Base-by-base conservation (phyloP, 1,140 invertebrate genomes). In the Andricus grossulariae region DNA sequence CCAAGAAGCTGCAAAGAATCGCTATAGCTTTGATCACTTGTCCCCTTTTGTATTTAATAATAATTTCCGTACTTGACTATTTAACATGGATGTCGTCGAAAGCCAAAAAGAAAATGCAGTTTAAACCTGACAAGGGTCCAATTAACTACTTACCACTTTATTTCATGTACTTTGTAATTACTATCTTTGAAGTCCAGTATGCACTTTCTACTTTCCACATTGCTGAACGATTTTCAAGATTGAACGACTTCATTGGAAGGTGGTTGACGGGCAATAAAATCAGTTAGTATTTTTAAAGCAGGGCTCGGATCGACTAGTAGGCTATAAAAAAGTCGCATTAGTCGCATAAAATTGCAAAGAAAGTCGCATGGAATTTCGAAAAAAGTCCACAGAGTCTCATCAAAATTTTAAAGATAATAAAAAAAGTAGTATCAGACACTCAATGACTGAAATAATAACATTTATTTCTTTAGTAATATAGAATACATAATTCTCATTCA, bases 81-180 rank as follows among this genome's bases (percentile, higher is more conserved):
- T 83, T 75, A 18, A 52, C 80, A 0, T 92, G 91, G 91, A 76
- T 75, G 6, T 80, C 85, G 10, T 72, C 84, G 2, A 87, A 83
- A 71, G 19, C 57, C 1, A 74, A 71, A 7, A 86, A 86, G 12
- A 86, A 85, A 70, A 81, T 84, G 21, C 15, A 84, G 6, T 21
- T 50, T 0, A 72, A 75, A 3, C 13, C 70, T 2, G 86, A 86
- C 50, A 90, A 90, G 77, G 90, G 90, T 16, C 87, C 89, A 0
- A 85, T 92, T 2, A 92, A 92, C 80, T 92, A 91, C 55, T 8
- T 81, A 0, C 89, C 90, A 0, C 71, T 92, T 8, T 92, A 92
- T 60, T 82, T 85, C 6, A 88, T 92, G 86, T 92, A 91, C 60
- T 45, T 90, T 4, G 82, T 91, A 0, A 88, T 91, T 11, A 81